Conservation (phyloP, 2,888 invertebrate genomes). For the Schizotus pectinicornis region DNA sequence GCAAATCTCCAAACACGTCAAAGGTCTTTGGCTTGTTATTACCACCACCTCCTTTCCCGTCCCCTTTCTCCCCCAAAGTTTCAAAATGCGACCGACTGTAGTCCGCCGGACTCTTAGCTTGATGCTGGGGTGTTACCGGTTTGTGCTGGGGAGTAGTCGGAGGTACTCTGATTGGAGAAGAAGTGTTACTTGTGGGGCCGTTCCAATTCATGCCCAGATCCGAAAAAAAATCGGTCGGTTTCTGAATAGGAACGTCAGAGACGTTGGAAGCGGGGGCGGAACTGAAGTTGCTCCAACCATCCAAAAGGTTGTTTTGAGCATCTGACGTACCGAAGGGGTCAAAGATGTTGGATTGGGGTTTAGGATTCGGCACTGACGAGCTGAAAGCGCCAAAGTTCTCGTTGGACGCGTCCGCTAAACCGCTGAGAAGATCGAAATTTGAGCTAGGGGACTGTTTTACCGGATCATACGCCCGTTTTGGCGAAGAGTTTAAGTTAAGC, state of each 20-base stretch:
- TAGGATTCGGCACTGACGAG: slow-evolving; percentile 49
- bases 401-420: slow-evolving; percentile 51
- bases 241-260: slow-evolving; percentile 37
- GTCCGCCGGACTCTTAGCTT: slow-evolving; percentile 60
- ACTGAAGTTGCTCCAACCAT: slow-evolving; percentile 46
- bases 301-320: slow-evolving; percentile 48
- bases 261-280: slow-evolving; percentile 21
- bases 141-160: slow-evolving; percentile 46
- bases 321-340: slow-evolving; percentile 70
- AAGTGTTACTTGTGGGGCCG: slow-evolving; percentile 36
- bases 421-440: slow-evolving; percentile 68
- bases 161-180: slow-evolving; percentile 40
- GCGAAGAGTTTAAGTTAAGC: slow-evolving; percentile 59
- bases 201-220: slow-evolving; percentile 63
- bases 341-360: slow-evolving; percentile 57
- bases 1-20: slow-evolving; percentile 88
- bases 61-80: slow-evolving; percentile 52
- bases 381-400: slow-evolving; percentile 48
- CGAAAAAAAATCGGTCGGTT: slow-evolving; percentile 74
- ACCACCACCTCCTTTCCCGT: slow-evolving; percentile 18
- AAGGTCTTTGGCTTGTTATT: slow-evolving; percentile 56
- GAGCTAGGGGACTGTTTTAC: slow-evolving; percentile 51
- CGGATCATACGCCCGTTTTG: slow-evolving; percentile 23
- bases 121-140: slow-evolving; percentile 46
- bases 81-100: slow-evolving; percentile 76